These are phyloP conservation scores for Halichoerus grypus DNA, from an alignment of 2,113 vertebrate species.

Conservation along the genomic window DNA sequence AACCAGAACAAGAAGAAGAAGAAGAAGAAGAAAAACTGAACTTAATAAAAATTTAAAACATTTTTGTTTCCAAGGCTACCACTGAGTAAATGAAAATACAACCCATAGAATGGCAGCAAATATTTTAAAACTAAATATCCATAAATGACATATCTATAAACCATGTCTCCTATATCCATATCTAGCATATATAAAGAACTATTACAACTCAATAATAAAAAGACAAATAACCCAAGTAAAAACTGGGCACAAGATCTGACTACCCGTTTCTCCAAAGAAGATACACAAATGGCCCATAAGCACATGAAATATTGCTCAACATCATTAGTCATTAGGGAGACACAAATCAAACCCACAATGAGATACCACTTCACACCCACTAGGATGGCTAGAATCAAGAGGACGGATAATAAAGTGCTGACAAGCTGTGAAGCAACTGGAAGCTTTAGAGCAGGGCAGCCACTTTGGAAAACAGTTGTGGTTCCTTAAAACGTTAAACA, in stretches of 20 bases:
- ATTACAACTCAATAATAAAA: background rate
- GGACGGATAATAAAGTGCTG: background rate
- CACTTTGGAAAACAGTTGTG: background rate
- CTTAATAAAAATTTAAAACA: background rate
- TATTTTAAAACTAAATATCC: background rate
- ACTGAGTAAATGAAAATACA: background rate
- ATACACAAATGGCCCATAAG: background rate
- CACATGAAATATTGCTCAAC: background rate
- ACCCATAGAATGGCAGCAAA: background rate
- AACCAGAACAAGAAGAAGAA: background rate
- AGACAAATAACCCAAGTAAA: background rate
- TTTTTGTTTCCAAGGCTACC: background rate
- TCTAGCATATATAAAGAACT: background rate
- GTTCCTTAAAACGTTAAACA: background rate
- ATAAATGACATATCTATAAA: background rate
- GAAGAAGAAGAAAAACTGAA: background rate
- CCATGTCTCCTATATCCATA: background rate
- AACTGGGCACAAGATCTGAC: background rate
- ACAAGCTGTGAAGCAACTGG: background rate
- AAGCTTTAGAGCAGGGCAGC: background rate
- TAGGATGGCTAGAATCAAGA: background rate
- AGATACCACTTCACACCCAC: background rate
- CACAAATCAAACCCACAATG: background rate
- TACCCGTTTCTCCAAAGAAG: background rate
- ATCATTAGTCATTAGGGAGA: background rate